Conservation (phyloP, 2,888 invertebrate genomes). For the Listrodromus nycthemerus region DNA sequence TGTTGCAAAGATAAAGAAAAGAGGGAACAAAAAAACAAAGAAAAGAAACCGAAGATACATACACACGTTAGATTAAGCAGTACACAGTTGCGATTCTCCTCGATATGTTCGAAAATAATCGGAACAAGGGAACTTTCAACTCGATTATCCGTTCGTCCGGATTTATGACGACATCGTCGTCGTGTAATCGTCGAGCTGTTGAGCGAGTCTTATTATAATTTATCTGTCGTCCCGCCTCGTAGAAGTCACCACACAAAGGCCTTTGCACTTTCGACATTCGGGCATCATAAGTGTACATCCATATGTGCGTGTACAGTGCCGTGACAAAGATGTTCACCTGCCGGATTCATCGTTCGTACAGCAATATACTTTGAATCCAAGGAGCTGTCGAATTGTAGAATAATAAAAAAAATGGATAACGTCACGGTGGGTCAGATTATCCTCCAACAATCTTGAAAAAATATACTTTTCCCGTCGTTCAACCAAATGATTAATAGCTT, state of each 20-base stretch:
- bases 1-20: background rate
- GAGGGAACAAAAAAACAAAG: background rate
- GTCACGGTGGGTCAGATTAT: slow-evolving; percentile 65
- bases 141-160: slow-evolving; percentile 44
- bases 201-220: slow-evolving; percentile 37
- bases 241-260: slow-evolving; percentile 37
- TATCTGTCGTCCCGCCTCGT: slow-evolving; percentile 16
- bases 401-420: slow-evolving; percentile 67
- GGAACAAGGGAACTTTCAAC: slow-evolving; percentile 21
- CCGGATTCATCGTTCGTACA: slow-evolving; percentile 33
- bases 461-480: background rate
- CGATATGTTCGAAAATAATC: slow-evolving; percentile 56
- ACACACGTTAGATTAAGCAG: background rate
- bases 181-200: slow-evolving; percentile 45
- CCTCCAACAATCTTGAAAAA: too few relatives aligned
- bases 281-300: background rate
- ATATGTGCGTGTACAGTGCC: slow-evolving; percentile 24
- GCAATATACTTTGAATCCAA: slow-evolving; percentile 17
- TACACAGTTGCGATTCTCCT: background rate
- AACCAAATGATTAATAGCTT: slow-evolving; percentile 13
- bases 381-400: slow-evolving; percentile 8
- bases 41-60: background rate
- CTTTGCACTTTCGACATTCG: slow-evolving; percentile 49
- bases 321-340: slow-evolving; percentile 54
- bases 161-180: slow-evolving; percentile 53